Evolutionary conservation across 2,888 invertebrate species (phyloP), one percentile per base, ranked within the genome.

Genomic region (Heteromyza rotundicornis): DNA sequence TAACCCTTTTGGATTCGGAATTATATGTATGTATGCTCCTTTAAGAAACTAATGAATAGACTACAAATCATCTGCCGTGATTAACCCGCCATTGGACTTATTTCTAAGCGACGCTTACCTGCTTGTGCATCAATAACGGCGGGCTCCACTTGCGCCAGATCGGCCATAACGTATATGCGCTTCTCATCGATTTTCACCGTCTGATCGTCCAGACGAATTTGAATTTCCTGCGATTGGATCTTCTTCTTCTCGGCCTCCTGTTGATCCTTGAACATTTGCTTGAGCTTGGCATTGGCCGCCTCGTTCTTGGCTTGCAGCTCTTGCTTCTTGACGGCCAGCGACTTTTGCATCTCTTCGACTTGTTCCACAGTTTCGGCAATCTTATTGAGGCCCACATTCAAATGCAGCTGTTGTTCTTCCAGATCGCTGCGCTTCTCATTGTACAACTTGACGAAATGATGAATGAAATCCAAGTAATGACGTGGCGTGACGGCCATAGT

Each of bases 241-340:
- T 99, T 99, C 85, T 98, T 96, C 86, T 97, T 95, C 82, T 99
- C 99, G 1, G 99, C 99, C 83, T 98, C 98, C 78, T 98, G 98
- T 82, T 98, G 98, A 84, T 98, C 96, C 85, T 96, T 96, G 53
- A 98, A 94, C 99, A 99, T 99, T 84, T 99, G 98, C 70, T 95
- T 92, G 55, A 99, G 87, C 84, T 99, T 99, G n/a, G 95, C 94
- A 83, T 99, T 99, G 57, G 99, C 99, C 1, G 98, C 96, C 80
- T 96, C 96, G 80, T 99, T 99, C 86, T 99, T 99, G 47, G 95
- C 94, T 87, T 97, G 96, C 20, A 95, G 83, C 84, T 94, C 94
- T 85, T 92, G 92, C 60, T 96, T 94, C 84, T 99, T 99, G 53
- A 98, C 93, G 51, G 97, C 98, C 63, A 99, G 87, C 63, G 97